These are phyloP conservation scores for Okamejei kenojei DNA, from an alignment of 2,797 vertebrate species.

Conservation along the genomic window DNA sequence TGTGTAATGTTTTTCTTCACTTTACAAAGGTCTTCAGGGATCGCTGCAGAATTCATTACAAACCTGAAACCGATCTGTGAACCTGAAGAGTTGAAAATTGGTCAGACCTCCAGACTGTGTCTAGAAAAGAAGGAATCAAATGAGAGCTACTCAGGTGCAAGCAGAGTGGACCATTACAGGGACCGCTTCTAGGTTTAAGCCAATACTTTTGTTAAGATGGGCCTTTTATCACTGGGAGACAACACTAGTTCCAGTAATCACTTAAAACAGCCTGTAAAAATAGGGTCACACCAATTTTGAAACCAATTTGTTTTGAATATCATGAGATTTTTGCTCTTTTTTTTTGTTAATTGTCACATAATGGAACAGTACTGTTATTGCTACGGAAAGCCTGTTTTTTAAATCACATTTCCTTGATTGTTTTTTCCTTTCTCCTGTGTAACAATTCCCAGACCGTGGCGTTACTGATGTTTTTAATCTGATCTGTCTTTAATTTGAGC, in stretches of 20 bases:
- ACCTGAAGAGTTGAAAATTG: background rate
- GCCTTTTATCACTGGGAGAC: background rate
- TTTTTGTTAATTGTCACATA: background rate
- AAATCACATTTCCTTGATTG: background rate
- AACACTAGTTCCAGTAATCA: background rate
- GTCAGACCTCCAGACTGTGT: background rate
- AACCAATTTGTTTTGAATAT: slow-evolving; percentile 6
- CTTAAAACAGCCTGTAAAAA: background rate
- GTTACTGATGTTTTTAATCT: background rate
- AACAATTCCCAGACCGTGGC: background rate
- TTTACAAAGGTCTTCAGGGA: slow-evolving; percentile 76
- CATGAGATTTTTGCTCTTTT: background rate
- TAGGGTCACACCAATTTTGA: no score
- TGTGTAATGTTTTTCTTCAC: background rate
- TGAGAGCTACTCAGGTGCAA: background rate
- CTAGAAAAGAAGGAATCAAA: background rate
- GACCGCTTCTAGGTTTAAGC: background rate
- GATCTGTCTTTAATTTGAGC: background rate
- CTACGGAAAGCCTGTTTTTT: background rate
- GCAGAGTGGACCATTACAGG: slow-evolving; percentile 22
- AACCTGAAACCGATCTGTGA: slow-evolving; percentile 78
- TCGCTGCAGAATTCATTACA: slow-evolving; percentile 89
- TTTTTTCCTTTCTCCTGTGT: background rate
- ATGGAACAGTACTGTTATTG: background rate
- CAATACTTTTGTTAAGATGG: background rate